Percentiles rank a stretch among this genome's conserved stretches.
These are phyloP conservation scores for Volucella inflata DNA, from an alignment of 2,888 invertebrate genomes.

Conservation along the genomic window DNA sequence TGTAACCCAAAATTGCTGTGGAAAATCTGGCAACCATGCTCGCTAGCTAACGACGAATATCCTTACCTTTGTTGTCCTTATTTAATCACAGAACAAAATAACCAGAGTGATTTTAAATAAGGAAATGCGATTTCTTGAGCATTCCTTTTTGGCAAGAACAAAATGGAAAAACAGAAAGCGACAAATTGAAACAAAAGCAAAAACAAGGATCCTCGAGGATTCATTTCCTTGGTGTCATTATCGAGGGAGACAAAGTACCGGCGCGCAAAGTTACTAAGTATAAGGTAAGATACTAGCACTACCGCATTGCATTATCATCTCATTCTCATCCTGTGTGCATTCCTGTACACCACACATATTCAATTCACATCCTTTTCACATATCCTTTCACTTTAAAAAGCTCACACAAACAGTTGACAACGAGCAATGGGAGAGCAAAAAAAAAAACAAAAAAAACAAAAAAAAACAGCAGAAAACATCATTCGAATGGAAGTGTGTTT, in stretches of 20 bases:
- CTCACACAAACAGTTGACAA: slow-evolving; percentile 11
- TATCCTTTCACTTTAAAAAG: slow-evolving; percentile 43
- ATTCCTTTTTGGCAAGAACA: slow-evolving; percentile 25
- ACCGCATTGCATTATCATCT: slow-evolving; percentile 61
- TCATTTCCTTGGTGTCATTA: slow-evolving; percentile 72
- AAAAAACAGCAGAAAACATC: slow-evolving; percentile 16
- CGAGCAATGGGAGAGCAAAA: slow-evolving; percentile 9
- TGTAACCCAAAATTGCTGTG: no score
- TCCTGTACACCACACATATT: slow-evolving; percentile 28
- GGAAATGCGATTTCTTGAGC: slow-evolving; percentile 67
- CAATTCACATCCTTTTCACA: slow-evolving; percentile 34
- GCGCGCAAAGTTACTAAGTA: slow-evolving; percentile 39
- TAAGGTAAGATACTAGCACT: background rate
- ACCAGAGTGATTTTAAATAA: slow-evolving; percentile 58
- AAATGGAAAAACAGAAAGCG: background rate
- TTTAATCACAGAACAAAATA: slow-evolving; percentile 54
- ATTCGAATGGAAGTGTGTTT: slow-evolving; percentile 43
- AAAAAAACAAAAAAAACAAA: slow-evolving; percentile 13
- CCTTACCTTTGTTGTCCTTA: slow-evolving; percentile 44
- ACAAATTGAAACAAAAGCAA: background rate
- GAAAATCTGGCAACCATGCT: background rate
- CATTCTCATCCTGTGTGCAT: slow-evolving; percentile 12
- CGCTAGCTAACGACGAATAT: background rate
- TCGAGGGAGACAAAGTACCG: slow-evolving; percentile 57
- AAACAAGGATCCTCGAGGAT: slow-evolving; percentile 51